These are phyloP conservation scores for Ganaspis brasiliensis DNA, from an alignment of 2,888 invertebrate genomes.

Conservation along the genomic window DNA sequence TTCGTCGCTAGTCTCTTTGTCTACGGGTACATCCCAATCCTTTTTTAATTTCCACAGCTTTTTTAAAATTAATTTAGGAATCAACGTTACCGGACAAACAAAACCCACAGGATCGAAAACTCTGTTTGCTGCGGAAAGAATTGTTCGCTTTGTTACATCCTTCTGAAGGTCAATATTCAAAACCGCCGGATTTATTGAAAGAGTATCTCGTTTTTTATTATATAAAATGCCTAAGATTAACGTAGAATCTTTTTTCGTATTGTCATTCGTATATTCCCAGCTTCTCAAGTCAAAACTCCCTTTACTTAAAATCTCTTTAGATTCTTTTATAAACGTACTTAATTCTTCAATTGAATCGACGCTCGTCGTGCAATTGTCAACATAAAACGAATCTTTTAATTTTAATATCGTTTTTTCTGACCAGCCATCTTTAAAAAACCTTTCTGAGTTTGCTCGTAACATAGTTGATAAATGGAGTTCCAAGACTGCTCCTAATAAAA, in stretches of 20 bases:
- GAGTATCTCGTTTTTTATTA: constrained; percentile 47
- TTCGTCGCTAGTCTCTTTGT: background rate
- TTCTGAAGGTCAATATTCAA: background rate
- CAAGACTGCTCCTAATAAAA: no score
- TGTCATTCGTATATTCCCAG: constrained; percentile 52
- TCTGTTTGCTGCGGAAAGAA: constrained; percentile 41
- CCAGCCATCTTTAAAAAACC: background rate
- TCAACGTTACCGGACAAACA: constrained; percentile 39
- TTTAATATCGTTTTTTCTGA: constrained; percentile 42
- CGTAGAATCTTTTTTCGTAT: constrained; percentile 36
- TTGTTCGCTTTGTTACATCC: constrained; percentile 16
- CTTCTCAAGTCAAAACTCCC: constrained; percentile 57
- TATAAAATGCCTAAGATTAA: constrained; percentile 50
- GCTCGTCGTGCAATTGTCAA: constrained; percentile 21
- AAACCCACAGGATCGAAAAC: constrained; percentile 45
- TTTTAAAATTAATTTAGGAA: constrained; percentile 37
- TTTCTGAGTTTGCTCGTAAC: background rate
- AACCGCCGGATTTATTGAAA: constrained; percentile 51
- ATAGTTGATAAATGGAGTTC: no score
- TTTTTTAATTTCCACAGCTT: constrained; percentile 11
- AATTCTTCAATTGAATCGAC: constrained; percentile 45
- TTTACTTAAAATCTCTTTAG: constrained; percentile 49
- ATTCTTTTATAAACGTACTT: constrained; percentile 44
- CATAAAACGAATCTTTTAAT: constrained; percentile 45
- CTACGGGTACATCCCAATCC: constrained; percentile 6